Base-by-base conservation (phyloP, 2,113 vertebrate species). In the Psittacus erithacus region DNA sequence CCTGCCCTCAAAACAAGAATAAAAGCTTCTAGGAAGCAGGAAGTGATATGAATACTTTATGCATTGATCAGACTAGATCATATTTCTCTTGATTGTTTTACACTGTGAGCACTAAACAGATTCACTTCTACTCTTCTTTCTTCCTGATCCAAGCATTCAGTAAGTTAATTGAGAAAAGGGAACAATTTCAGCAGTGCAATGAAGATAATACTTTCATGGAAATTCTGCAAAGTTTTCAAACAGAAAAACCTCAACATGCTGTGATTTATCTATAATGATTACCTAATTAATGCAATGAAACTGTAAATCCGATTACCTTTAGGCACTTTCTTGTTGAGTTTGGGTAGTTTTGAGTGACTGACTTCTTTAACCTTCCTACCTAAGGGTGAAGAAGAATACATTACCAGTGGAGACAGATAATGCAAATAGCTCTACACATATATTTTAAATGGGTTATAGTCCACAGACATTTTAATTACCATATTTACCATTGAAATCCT, bases 231-330 rank as follows among this genome's bases (percentile, higher is more conserved):
- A 47, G 49, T 77, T 25, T 77, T 39, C 38, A 70, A 6, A 35
- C 33, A 5, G 35, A 64, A 79, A 77, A 81, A 24, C 7, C 7
- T 31, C 5, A 27, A 44, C 43, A 9, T 76, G 4, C 16, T 71
- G 16, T 46, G 33, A 90, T 73, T 77, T 86, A 49, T 65, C 15
- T 74, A 8, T 69, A 79, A 59, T 7, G 4, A 73, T 77, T 79
- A 82, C 6, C 6, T 69, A 81, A 84, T 69, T 53, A 9, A 73
- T 29, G 13, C 59, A 86, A 65, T 20, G 14, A 78, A 92, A 91
- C 10, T 13, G 6, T 50, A 92, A 77, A 68, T 9, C 3, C 53
- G 31, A 47, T 92, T 96, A 96, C 95, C 95, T 95, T 82, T 82
- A 24, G 24, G 52, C 0, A 0, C 0, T 52, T 71, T 94, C 65